A percentile compares a stretch with the other conserved stretches of the same genome.
Conservation (phyloP, 2,888 invertebrate genomes). For the Phengaris alcon region DNA sequence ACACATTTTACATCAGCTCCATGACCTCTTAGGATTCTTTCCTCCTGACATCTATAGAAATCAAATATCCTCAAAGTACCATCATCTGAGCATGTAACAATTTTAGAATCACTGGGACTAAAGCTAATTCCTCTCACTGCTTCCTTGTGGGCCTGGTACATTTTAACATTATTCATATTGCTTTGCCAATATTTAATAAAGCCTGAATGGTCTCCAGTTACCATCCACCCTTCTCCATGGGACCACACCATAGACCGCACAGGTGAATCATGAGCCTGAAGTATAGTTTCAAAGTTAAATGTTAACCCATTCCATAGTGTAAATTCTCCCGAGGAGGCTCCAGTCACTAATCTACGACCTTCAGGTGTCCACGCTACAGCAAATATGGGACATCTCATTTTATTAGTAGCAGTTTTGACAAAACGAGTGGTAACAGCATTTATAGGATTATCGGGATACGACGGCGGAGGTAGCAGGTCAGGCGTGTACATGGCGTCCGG, state of each 20-base stretch:
- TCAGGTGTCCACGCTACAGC: constrained; percentile 99
- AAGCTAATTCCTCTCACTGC: constrained; percentile 99
- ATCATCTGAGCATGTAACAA: constrained; percentile 99
- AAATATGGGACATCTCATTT: constrained; percentile 99
- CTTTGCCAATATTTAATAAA: constrained; percentile 99
- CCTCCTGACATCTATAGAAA: constrained; percentile 97
- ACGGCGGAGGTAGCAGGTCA: constrained; percentile 95
- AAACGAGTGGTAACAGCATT: constrained; percentile 97
- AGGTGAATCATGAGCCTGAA: constrained; percentile 99
- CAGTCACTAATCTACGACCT: constrained; percentile 97
- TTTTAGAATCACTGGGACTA: constrained; percentile 98
- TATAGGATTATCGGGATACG: constrained; percentile 95
- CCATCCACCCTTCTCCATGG: constrained; percentile 99
- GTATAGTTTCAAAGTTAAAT: constrained; percentile 99
- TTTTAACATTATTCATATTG: constrained; percentile 99
- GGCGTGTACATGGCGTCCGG: constrained; percentile 97
- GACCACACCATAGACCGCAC: constrained; percentile 99
- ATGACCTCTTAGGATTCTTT: constrained; percentile 95
- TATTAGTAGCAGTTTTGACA: constrained; percentile 99
- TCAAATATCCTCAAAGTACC: constrained; percentile 99
- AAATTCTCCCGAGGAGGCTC: constrained; percentile 99
- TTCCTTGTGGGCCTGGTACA: constrained; percentile 99
- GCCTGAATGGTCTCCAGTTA: constrained; percentile 98
- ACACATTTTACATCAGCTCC: constrained; percentile 99
- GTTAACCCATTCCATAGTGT: constrained; percentile 99